Evolutionary conservation across 1,140 invertebrate species (phyloP), one percentile per base, ranked within the genome.

Genomic region (Ostrea edulis): DNA sequence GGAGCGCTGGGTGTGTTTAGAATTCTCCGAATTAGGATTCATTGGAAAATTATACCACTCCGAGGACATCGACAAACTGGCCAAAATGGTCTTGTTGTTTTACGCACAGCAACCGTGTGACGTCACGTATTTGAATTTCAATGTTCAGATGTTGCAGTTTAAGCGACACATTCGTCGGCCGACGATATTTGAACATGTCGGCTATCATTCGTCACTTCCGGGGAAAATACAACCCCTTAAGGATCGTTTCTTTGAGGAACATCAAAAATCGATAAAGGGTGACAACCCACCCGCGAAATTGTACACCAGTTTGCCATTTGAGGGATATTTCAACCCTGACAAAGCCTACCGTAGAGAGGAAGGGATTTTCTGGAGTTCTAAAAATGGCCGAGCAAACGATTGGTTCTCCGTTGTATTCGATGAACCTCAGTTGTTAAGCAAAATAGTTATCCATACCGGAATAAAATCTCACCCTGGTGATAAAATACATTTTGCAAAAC

Each of bases 221-320:
- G 98, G 98, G 89, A 99, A 99, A 96, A 97, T 99, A 82, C 98
- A 99, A 93, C 98, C 98, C 94, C 95, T 99, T 0, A 98, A 98
- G 96, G 98, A 91, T 82, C 51, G 84, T 20, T 88, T 85, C 81
- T 91, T 90, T 35, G 65, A 87, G 12, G 44, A 68, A 17, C 77
- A 85, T 52, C 58, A 25, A 4, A 91, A 91, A 58, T 35, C n/a
- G 8, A 85, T 86, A 35, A 84, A 89, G 25, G 87, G 87, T 0
- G 89, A 91, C 29, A 91, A 91, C 68, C 91, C 91, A 0, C 84
- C 88, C 8, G 91, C 90, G 4, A 86, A 86, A 4, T n/a, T 90
- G 14, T 88, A 82, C 53, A 90, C 89, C n/a, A 90, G 51, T n/a
- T 14, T 91, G 82, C 53, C 81, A n/a, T 62, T 77, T 7, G 86